A percentile compares a stretch with the other conserved stretches of the same genome.
phyloP scores from a whole-genome alignment of 2,797 vertebrate genomes.

The Sardinella longiceps region DNA sequence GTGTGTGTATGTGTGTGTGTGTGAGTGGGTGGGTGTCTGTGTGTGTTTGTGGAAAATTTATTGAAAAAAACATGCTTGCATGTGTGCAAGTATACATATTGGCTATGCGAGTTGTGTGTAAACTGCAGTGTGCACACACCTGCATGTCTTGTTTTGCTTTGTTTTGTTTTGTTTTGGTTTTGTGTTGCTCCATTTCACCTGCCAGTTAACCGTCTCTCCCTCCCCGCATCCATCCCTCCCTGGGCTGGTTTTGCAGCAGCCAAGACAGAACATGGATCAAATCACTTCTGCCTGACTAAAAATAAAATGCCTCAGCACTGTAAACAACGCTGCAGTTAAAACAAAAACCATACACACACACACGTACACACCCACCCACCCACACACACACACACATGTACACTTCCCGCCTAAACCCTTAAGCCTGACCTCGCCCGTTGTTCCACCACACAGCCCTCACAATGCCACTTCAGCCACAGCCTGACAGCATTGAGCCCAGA shows the following conservation, averaged over 20 bases:
- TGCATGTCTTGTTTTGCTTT: not conserved
- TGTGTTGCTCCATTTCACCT: not conserved
- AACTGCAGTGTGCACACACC: not conserved
- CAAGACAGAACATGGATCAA: not conserved
- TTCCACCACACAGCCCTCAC: not conserved
- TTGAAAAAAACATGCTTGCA: not conserved
- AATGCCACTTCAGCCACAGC: not conserved
- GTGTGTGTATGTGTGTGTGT: not conserved
- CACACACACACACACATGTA: too few relatives aligned
- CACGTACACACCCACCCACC: too few relatives aligned
- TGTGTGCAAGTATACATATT: not conserved
- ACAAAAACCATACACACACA: not conserved
- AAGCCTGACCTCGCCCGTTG: not conserved
- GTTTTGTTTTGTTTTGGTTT: conserved; percentile 5
- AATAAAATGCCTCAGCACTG: not conserved
- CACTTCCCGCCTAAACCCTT: not conserved
- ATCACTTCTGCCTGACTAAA: not conserved
- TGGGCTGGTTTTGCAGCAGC: not conserved
- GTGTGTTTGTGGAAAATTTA: not conserved
- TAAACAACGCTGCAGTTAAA: not conserved
- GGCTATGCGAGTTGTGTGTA: not conserved
- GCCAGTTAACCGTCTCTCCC: not conserved
- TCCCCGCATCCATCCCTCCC: not conserved
- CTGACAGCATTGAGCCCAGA: not conserved
- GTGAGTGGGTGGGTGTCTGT: not conserved